Conservation (phyloP, 1,140 invertebrate genomes). For the Rhagoletis pomonella region DNA sequence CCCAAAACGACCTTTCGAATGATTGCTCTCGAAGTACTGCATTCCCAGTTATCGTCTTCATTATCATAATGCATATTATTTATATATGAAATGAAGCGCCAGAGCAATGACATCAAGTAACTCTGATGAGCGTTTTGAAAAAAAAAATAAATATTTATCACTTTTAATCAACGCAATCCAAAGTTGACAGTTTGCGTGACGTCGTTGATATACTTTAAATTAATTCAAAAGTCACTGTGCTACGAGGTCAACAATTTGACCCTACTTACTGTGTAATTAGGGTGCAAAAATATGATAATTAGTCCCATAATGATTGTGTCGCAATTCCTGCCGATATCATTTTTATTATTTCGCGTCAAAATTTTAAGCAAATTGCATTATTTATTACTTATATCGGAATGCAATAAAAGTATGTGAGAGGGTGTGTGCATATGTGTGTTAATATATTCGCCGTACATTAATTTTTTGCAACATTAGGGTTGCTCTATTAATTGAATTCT, state of each 20-base stretch:
- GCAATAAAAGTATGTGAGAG: background rate
- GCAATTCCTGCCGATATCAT: background rate
- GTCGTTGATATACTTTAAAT: background rate
- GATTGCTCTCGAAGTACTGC: no score
- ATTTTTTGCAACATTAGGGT: no score
- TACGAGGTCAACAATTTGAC: background rate
- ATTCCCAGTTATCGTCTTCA: no score
- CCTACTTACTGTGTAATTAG: background rate
- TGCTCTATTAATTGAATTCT: no score
- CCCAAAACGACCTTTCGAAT: no score
- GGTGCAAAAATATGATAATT: background rate
- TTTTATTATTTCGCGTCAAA: slow-evolving; percentile 4
- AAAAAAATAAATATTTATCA: background rate
- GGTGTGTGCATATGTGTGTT: no score
- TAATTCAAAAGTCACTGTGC: background rate
- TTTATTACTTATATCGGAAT: slow-evolving; percentile 15
- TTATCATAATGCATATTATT: no score
- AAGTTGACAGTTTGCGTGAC: background rate
- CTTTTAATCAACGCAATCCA: background rate
- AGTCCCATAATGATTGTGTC: background rate
- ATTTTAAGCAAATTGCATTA: background rate
- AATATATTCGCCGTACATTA: no score
- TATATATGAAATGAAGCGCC: background rate
- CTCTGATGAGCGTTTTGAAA: slow-evolving; percentile 13
- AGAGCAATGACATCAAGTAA: background rate